Base-by-base conservation (phyloP, 2,888 invertebrate species). In the Acanthosepion lycidas region DNA sequence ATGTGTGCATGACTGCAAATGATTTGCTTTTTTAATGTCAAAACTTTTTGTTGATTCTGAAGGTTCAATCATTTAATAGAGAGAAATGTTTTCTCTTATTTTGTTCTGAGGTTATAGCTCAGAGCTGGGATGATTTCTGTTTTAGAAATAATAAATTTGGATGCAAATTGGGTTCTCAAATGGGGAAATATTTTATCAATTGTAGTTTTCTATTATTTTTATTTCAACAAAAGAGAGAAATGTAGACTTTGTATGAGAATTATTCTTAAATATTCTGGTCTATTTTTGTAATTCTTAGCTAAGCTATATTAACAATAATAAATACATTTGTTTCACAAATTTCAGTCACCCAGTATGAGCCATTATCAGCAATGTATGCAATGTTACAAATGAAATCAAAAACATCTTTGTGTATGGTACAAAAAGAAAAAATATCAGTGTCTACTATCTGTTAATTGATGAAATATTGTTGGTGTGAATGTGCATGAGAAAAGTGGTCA, bases 21-120 rank as follows among this genome's bases (percentile, higher is more conserved):
- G 59, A 0, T 59, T 59, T 59, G 23, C 20, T 59, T 3, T 20
- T 59, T 59, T 59, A 6, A 23, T 23, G 20, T 23, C 2, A 59
- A 78, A n/a, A 78, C 15, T 8, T 78, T 78, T 78, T n/a, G 33
- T 78, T 78, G 4, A 5, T 78, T 78, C 78, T 78, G 4, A 78
- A 78, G n/a, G 33, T 78, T 78, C n/a, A n/a, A 78, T 78, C 59
- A 59, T 59, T 59, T 23, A 59, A 23, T 23, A 12, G 51, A 78
- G 78, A 8, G 78, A 78, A 78, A 78, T 78, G n/a, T 78, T 78
- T 78, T 78, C 78, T 78, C 78, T 78, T n/a, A 78, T 78, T 78
- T 33, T n/a, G 78, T 18, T 78, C 28, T 78, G 78, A 55, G 55
- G 55, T 55, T 53, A 15, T 9, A 55, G 1, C 20, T 55, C 59